phyloP scores from a whole-genome alignment of 2,888 invertebrate species.

The Carcina quercana region DNA sequence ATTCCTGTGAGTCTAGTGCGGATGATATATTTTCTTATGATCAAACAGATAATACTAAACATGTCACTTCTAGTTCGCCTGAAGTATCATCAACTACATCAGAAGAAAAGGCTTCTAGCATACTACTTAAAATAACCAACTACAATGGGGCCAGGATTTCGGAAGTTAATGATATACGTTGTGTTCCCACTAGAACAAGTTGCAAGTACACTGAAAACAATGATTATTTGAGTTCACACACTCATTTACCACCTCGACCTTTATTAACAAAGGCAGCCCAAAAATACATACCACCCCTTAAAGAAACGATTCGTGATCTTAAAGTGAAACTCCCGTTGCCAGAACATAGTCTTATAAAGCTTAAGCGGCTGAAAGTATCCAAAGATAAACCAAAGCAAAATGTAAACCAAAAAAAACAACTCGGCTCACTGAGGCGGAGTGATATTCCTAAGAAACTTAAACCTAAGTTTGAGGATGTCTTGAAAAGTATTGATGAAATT shows the following conservation, averaged over 20 bases:
- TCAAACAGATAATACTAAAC: conserved; percentile 24
- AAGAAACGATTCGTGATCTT: conserved; percentile 49
- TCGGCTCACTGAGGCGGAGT: conserved; percentile 20
- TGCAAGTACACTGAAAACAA: conserved; percentile 54
- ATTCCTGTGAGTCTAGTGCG: conserved; percentile 42
- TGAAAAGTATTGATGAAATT: conserved; percentile 67
- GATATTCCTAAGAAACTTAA: conserved; percentile 51
- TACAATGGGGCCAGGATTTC: conserved; percentile 53
- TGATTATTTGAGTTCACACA: conserved; percentile 35
- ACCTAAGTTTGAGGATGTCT: conserved; percentile 69
- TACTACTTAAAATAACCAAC: conserved; percentile 59
- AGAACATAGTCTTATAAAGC: conserved; percentile 52
- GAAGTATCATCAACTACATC: conserved; percentile 67
- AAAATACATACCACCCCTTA: conserved; percentile 67
- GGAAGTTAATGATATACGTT: conserved; percentile 39
- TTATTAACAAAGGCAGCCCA: conserved; percentile 66
- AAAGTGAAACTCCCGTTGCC: conserved; percentile 64
- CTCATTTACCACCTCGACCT: conserved; percentile 36
- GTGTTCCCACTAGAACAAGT: conserved; percentile 25
- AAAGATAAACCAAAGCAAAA: conserved; percentile 46
- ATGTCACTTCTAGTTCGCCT: conserved; percentile 47
- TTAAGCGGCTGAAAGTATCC: conserved; percentile 55
- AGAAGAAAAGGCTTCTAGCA: conserved; percentile 52
- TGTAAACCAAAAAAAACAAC: conserved; percentile 22
- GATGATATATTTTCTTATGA: conserved; percentile 34